Percentiles rank a stretch among this genome's conserved stretches.
Conservation (phyloP, 2,888 invertebrate species). For the Galeruca laticollis region DNA sequence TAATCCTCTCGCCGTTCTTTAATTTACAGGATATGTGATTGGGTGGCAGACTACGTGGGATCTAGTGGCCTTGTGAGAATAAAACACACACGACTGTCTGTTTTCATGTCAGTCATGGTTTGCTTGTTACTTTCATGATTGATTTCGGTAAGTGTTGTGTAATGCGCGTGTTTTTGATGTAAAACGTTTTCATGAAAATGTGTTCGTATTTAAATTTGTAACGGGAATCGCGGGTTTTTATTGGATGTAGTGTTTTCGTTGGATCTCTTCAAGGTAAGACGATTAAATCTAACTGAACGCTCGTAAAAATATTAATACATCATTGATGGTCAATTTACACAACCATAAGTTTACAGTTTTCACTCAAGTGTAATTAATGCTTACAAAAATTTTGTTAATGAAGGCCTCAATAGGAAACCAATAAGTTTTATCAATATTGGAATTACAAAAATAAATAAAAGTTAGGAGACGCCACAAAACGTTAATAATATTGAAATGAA, state of each 20-base stretch:
- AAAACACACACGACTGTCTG: conserved; percentile 59
- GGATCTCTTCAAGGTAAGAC: conserved; percentile 23
- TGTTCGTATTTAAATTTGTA: conserved; percentile 18
- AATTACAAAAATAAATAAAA: too few relatives aligned
- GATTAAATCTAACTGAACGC: conserved; percentile 8
- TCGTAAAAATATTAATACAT: neutral
- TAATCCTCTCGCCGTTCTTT: conserved; percentile 36
- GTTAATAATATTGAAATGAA: too few relatives aligned
- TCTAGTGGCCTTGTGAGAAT: conserved; percentile 62
- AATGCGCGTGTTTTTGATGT: conserved; percentile 33
- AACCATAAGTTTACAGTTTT: neutral
- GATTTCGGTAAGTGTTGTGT: conserved; percentile 47
- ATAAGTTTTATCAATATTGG: too few relatives aligned
- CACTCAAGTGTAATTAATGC: too few relatives aligned
- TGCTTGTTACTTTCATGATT: conserved; percentile 54
- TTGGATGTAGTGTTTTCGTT: conserved; percentile 14
- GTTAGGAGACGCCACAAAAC: too few relatives aligned
- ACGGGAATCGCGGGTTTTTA: conserved; percentile 3
- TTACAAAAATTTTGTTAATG: too few relatives aligned
- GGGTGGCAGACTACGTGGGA: conserved; percentile 47
- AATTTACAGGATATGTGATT: conserved; percentile 24
- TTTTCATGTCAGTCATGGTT: conserved; percentile 60
- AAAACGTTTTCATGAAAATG: conserved; percentile 22
- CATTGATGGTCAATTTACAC: neutral
- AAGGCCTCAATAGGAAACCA: too few relatives aligned